Conservation (phyloP, 1,140 invertebrate genomes). For the Brachionus rotundiformis region DNA sequence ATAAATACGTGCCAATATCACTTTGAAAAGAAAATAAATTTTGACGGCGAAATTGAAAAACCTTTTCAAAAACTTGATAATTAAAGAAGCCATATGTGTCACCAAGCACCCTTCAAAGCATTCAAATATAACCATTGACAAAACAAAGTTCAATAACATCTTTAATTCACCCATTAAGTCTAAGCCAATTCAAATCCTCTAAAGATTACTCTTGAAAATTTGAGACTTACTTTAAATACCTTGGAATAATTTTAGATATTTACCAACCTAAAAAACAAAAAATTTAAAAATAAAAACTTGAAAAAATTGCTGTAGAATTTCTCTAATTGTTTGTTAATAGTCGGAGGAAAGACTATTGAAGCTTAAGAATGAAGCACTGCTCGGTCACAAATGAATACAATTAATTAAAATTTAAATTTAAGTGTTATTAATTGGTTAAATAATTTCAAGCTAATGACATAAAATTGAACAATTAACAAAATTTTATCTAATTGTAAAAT, state of each 20-base stretch:
- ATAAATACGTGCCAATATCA: background rate
- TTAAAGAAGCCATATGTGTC: background rate
- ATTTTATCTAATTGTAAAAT: background rate
- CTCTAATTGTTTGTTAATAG: background rate
- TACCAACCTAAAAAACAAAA: no score
- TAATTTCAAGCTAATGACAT: background rate
- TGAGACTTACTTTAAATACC: background rate
- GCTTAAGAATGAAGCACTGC: background rate
- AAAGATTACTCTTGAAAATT: background rate
- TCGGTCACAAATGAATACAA: background rate
- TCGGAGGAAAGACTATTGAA: background rate
- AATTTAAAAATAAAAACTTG: background rate
- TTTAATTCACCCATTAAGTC: background rate
- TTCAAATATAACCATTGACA: background rate
- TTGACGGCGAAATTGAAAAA: background rate
- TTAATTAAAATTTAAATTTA: background rate
- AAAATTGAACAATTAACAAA: background rate
- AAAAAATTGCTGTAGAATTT: no score
- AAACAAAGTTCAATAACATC: background rate
- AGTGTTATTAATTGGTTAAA: background rate
- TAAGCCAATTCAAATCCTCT: background rate
- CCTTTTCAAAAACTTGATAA: background rate
- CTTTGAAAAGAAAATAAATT: slow-evolving; percentile 6
- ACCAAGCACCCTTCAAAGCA: background rate
- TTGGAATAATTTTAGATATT: background rate